Conservation (phyloP, 2,797 vertebrate species). For the Tragelaphus eurycerus region DNA sequence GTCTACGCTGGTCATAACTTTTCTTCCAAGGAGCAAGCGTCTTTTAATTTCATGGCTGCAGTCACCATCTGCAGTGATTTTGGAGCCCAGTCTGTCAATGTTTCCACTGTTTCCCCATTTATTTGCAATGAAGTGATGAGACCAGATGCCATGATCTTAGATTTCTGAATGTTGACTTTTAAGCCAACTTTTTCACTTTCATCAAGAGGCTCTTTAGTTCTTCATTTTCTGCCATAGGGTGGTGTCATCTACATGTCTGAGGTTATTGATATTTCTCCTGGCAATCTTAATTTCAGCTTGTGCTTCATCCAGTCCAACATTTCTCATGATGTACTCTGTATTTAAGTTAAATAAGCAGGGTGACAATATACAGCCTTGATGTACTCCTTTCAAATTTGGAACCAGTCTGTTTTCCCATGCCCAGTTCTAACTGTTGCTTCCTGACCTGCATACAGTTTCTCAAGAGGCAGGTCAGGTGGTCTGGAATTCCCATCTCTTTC, state of each 20-base stretch:
- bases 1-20: not conserved
- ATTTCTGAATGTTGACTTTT: not conserved
- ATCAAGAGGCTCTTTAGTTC: no score
- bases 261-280: not conserved
- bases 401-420: not conserved
- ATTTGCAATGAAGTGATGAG: not conserved
- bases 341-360: not conserved
- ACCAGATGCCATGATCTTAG: not conserved
- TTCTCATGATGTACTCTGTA: not conserved
- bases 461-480: not conserved
- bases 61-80: not conserved
- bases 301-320: not conserved
- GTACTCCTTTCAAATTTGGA: not conserved
- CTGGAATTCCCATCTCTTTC: not conserved
- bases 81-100: not conserved
- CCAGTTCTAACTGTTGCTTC: not conserved
- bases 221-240: not conserved
- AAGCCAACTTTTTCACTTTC: not conserved
- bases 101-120: not conserved
- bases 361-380: not conserved
- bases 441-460: not conserved
- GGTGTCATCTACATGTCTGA: not conserved
- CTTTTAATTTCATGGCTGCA: not conserved
- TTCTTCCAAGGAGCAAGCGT: not conserved
- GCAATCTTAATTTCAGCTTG: not conserved